These are phyloP conservation scores for Falco columbarius DNA, from an alignment of 2,797 vertebrate genomes.

Conservation along the genomic window DNA sequence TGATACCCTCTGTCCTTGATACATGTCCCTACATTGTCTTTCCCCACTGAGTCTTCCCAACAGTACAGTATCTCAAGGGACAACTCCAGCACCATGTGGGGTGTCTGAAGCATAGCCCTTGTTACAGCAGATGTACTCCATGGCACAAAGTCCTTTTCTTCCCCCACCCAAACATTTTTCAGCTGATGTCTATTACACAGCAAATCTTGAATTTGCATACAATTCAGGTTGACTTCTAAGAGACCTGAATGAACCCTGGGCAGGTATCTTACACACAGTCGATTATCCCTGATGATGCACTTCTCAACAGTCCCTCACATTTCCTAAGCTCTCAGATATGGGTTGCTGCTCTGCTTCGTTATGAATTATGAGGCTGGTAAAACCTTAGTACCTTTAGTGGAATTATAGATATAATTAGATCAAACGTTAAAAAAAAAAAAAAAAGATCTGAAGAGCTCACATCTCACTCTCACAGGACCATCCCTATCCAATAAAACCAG, in stretches of 20 bases:
- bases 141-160: background rate
- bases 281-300: background rate
- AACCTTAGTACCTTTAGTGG: background rate
- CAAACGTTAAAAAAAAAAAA: background rate
- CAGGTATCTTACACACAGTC: background rate
- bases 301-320: background rate
- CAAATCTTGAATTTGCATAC: background rate
- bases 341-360: background rate
- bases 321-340: background rate
- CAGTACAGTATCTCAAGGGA: background rate
- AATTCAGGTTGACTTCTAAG: background rate
- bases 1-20: background rate
- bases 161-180: background rate
- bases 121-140: background rate
- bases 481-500: background rate
- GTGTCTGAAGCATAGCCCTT: background rate
- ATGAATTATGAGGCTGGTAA: background rate
- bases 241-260: background rate
- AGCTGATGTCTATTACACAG: background rate
- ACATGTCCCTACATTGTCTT: background rate
- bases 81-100: background rate
- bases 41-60: background rate
- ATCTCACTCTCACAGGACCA: background rate
- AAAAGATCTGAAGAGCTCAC: background rate
- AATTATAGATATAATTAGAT: constrained; percentile 12